Percentiles rank a stretch among this genome's conserved stretches.
These are phyloP conservation scores for Nesometra sesokonis DNA, from an alignment of 35 echinoderm and acorn worm genomes.

Conservation along the genomic window DNA sequence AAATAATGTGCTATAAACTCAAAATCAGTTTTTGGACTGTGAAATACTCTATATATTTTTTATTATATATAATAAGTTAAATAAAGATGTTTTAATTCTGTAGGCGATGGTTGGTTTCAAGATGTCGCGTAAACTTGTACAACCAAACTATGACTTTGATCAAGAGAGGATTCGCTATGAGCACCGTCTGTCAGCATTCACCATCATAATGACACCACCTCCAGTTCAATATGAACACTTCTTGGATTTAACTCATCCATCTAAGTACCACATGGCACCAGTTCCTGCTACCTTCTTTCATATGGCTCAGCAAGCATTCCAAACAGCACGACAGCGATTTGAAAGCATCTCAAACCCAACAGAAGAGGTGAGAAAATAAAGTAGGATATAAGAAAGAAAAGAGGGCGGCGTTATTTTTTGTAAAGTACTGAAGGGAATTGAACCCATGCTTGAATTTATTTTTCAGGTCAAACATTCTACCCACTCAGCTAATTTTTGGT, in stretches of 20 bases:
- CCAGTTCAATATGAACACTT: constrained; percentile 91
- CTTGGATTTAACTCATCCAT: constrained; percentile 48
- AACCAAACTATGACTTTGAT: constrained; percentile 82
- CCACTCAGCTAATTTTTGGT: too few species aligned
- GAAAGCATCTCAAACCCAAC: constrained; percentile 62
- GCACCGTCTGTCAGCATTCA: constrained; percentile 71
- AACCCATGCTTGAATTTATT: too few species aligned
- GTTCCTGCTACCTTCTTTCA: constrained; percentile 45
- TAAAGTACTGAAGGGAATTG: too few species aligned
- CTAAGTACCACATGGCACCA: constrained; percentile 27
- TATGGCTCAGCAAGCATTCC: constrained; percentile 59
- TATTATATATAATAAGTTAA: too few species aligned
- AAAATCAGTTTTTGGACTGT: too few species aligned
- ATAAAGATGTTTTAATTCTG: not conserved
- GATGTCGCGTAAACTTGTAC: constrained; percentile 57
- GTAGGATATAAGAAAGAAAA: too few species aligned
- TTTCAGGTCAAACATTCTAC: too few species aligned
- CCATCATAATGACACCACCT: constrained; percentile 61
- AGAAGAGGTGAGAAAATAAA: constrained; percentile 41
- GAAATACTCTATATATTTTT: too few species aligned
- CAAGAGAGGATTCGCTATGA: constrained; percentile 81
- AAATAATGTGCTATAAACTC: too few species aligned
- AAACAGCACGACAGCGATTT: constrained; percentile 38
- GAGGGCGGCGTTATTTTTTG: too few species aligned
- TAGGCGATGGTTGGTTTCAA: constrained; percentile 79